Evolutionary conservation across 1,140 invertebrate genomes (phyloP).

Genomic region (Drosophila sechellia): DNA sequence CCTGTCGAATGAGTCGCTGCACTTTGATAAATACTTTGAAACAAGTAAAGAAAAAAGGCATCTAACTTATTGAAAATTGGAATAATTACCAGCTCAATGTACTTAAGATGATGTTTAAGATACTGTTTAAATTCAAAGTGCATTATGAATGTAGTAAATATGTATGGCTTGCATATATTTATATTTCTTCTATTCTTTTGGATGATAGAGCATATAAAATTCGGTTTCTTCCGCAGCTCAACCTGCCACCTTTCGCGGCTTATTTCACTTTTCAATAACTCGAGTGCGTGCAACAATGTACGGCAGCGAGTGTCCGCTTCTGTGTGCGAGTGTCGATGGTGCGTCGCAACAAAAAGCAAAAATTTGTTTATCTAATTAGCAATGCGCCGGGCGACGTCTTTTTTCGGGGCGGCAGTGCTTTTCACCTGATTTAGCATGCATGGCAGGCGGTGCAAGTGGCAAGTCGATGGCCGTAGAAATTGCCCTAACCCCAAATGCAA

Average conservation of each 20-base stretch:
- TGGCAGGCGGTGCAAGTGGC: constrained; percentile 38
- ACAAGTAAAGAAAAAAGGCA: no score
- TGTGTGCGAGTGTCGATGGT: constrained; percentile 18
- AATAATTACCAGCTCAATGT: no score
- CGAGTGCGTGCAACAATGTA: constrained; percentile 78
- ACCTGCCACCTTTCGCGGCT: constrained; percentile 27
- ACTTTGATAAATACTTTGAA: constrained; percentile 1
- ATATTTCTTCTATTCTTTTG: not conserved
- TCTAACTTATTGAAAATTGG: no score
- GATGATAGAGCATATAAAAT: constrained; percentile 11
- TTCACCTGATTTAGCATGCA: constrained; percentile 74
- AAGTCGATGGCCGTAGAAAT: constrained; percentile 58
- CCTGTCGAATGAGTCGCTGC: constrained; percentile 2
- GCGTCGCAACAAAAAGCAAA: constrained; percentile 29
- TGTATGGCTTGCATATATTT: no score
- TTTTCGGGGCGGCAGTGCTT: constrained; percentile 34
- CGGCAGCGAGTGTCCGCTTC: constrained; percentile 6
- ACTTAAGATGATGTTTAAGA: no score
- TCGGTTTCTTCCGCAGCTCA: not conserved
- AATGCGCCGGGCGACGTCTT: constrained; percentile 63
- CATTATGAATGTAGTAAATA: no score
- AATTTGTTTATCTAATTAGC: constrained; percentile 82
- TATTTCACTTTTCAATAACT: constrained; percentile 79
- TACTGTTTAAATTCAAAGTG: no score
- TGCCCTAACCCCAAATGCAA: constrained; percentile 75